A percentile compares a stretch with the other conserved stretches of the same genome.
These are phyloP conservation scores for Andrena bucephala DNA, from an alignment of 2,888 invertebrate genomes.

Conservation along the genomic window DNA sequence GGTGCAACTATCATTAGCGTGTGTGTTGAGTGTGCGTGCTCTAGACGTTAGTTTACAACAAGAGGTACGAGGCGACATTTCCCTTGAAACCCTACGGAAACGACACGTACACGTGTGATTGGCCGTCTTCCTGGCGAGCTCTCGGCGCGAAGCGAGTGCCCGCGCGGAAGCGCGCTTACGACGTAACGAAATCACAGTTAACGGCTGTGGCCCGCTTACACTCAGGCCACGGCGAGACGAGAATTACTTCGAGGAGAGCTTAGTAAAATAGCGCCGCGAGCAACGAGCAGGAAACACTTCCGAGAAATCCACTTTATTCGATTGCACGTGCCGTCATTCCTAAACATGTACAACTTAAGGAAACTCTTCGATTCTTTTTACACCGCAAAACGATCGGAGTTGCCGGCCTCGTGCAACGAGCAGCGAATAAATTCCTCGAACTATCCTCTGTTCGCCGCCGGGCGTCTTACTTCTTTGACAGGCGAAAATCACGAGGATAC, in stretches of 20 bases:
- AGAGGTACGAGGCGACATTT: constrained; percentile 41
- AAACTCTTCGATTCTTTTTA: neutral
- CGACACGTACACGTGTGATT: constrained; percentile 39
- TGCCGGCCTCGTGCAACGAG: neutral
- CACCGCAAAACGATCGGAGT: neutral
- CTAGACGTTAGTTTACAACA: constrained; percentile 50
- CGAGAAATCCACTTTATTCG: neutral
- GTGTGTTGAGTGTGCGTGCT: constrained; percentile 18
- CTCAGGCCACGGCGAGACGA: constrained; percentile 27
- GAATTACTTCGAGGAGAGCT: constrained; percentile 35
- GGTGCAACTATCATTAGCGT: constrained; percentile 37
- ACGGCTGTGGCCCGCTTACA: constrained; percentile 42
- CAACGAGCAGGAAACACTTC: neutral
- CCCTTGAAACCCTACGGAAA: constrained; percentile 30
- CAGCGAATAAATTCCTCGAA: constrained; percentile 2
- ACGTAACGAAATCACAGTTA: constrained; percentile 64
- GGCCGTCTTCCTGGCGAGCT: neutral
- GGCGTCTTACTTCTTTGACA: constrained; percentile 12
- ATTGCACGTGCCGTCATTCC: constrained; percentile 19
- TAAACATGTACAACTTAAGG: neutral
- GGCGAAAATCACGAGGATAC: neutral
- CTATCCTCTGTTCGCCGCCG: neutral
- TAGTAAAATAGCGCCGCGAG: constrained; percentile 24
- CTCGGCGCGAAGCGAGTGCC: neutral
- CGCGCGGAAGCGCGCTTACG: constrained; percentile 15